Evolutionary conservation across 2,113 vertebrate species (phyloP).

Genomic region (Heterotilapia buettikoferi): DNA sequence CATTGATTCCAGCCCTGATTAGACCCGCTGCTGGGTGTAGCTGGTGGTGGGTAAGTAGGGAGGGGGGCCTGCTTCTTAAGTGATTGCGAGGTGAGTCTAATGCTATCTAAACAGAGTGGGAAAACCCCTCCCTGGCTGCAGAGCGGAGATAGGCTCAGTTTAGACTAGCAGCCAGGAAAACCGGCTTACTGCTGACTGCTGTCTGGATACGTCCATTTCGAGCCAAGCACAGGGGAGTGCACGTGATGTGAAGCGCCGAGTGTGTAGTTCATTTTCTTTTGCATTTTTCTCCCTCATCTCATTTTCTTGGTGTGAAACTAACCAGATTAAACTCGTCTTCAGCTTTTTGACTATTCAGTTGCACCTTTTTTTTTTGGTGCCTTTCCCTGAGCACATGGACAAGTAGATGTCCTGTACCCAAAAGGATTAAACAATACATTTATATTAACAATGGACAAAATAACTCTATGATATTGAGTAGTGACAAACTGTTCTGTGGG

Average conservation of each 20-base stretch:
- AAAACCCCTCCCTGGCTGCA: constrained; percentile 49
- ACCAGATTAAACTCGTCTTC: neutral
- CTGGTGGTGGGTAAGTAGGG: neutral
- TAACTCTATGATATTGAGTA: neutral
- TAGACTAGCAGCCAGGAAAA: constrained; percentile 23
- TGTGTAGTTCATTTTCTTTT: neutral
- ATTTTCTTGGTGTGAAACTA: neutral
- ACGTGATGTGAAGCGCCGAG: neutral
- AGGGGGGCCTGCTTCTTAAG: constrained; percentile 10
- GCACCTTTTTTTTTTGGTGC: too few relatives aligned
- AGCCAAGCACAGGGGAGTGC: constrained; percentile 15
- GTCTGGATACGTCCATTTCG: constrained; percentile 31
- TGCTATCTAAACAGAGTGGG: constrained; percentile 41
- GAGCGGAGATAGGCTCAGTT: constrained; percentile 40
- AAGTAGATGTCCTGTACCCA: neutral
- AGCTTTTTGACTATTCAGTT: neutral
- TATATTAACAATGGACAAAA: neutral
- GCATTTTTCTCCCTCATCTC: neutral
- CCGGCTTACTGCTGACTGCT: constrained; percentile 14
- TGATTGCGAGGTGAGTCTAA: constrained; percentile 36
- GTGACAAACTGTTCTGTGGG: neutral
- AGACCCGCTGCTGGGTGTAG: constrained; percentile 12
- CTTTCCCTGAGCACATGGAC: neutral
- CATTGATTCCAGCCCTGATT: constrained; percentile 28
- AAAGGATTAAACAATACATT: neutral